Conservation (phyloP, 1,140 invertebrate species). For the Cyclargus thomasi region DNA sequence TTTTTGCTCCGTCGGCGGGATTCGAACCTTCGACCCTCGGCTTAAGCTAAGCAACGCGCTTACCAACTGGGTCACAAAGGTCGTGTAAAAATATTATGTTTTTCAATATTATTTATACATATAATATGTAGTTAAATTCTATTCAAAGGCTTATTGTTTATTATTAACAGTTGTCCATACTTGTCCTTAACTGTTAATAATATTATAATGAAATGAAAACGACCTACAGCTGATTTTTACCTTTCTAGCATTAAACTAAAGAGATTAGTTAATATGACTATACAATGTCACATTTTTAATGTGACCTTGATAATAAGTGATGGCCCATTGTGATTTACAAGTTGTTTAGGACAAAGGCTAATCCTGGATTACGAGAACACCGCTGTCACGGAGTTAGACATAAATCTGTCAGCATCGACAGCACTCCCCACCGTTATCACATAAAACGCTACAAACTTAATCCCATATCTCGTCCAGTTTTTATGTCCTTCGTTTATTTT, state of each 20-base stretch:
- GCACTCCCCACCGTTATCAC: conserved; percentile 38
- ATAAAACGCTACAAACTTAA: conserved; percentile 16
- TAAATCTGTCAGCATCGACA: conserved; percentile 65
- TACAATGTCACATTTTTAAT: neutral
- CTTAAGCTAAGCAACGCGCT: no score
- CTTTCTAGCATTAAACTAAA: neutral
- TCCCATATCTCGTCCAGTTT: conserved; percentile 24
- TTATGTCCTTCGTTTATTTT: conserved; percentile 68
- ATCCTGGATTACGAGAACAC: conserved; percentile 57
- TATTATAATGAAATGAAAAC: no score
- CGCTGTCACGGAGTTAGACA: conserved; percentile 55
- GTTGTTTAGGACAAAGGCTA: conserved; percentile 48
- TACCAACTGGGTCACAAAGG: no score
- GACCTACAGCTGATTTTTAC: neutral
- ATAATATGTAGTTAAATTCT: no score
- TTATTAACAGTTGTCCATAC: no score
- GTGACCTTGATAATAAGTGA: neutral
- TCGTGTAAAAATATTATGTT: no score
- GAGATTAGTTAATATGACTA: no score
- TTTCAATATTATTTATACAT: no score
- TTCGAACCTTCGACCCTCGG: no score
- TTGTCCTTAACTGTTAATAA: no score
- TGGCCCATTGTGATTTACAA: conserved; percentile 1
- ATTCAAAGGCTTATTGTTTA: no score
- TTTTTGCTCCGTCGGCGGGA: no score